Conservation (phyloP, 1,140 invertebrate genomes). For the Zaprionus gabonicus region DNA sequence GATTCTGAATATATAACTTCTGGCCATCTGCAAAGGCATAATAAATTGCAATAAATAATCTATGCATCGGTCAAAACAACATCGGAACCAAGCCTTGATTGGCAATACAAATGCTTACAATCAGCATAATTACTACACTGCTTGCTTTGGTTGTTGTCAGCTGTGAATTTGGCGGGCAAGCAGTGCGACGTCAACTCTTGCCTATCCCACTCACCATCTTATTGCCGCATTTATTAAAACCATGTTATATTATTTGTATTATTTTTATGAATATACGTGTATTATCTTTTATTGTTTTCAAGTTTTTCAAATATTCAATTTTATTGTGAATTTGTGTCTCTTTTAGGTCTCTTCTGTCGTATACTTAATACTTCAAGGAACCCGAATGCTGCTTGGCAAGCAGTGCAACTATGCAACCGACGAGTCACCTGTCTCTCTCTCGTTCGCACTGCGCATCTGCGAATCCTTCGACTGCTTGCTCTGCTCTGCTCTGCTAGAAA, state of each 20-base stretch:
- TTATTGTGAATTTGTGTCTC: background rate
- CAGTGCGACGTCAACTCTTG: too few species aligned
- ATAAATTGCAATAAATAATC: too few species aligned
- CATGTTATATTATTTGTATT: background rate
- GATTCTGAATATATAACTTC: too few species aligned
- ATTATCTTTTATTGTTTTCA: too few species aligned
- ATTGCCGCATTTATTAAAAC: background rate
- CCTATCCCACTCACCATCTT: too few species aligned
- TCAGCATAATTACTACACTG: background rate
- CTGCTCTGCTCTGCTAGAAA: constrained; percentile 17
- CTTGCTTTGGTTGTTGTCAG: background rate
- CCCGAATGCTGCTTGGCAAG: background rate
- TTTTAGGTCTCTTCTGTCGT: background rate
- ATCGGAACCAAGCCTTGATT: too few species aligned
- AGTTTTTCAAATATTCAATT: too few species aligned
- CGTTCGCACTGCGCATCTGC: constrained; percentile 50
- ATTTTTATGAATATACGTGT: too few species aligned
- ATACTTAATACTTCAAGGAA: background rate
- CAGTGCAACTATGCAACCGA: background rate
- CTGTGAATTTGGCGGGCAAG: background rate
- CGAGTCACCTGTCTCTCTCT: background rate
- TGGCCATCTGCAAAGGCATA: too few species aligned
- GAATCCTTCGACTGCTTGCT: constrained; percentile 41
- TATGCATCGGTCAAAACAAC: too few species aligned
- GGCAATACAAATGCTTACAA: too few species aligned